Percentiles rank a stretch among this genome's conserved stretches.
Evolutionary conservation across 1,140 invertebrate genomes (phyloP).

Genomic region (Monochamus saltuarius): DNA sequence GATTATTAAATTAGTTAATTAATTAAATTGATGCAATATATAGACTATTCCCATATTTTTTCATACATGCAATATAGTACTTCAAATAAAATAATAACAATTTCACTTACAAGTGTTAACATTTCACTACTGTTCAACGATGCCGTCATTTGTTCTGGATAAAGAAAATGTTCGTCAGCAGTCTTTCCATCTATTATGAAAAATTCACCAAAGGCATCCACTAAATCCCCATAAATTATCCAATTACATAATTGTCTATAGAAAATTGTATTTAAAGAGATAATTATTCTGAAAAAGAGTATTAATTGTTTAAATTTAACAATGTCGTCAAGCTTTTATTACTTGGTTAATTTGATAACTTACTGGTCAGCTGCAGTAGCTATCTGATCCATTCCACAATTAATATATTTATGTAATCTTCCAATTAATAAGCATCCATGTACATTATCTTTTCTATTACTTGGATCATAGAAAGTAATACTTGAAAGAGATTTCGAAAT

Average conservation of each 20-base stretch:
- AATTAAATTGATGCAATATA: no score
- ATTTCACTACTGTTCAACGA: conserved; percentile 4
- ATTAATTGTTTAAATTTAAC: conserved; percentile 18
- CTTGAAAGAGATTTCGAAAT: conserved; percentile 56
- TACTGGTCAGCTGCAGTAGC: conserved; percentile 57
- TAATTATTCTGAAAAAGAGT: conserved; percentile 60
- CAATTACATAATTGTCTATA: conserved; percentile 80
- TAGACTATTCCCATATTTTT: conserved; percentile 7
- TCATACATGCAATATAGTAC: conserved; percentile 13
- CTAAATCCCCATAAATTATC: conserved; percentile 79
- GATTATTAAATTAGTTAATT: no score
- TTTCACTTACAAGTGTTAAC: background rate
- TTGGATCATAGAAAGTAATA: conserved; percentile 58
- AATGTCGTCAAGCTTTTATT: background rate
- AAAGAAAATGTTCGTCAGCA: conserved; percentile 48
- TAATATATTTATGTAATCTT: conserved; percentile 57
- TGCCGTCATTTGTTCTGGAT: conserved; percentile 39
- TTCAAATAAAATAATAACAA: conserved; percentile 11
- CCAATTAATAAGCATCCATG: conserved; percentile 62
- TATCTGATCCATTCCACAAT: conserved; percentile 58
- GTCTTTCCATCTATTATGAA: conserved; percentile 61
- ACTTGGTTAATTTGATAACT: conserved; percentile 25
- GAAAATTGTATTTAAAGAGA: conserved; percentile 72
- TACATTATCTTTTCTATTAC: conserved; percentile 57
- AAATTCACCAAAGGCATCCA: conserved; percentile 77